These are phyloP conservation scores for Drosophila ezoana DNA, from an alignment of 2,888 invertebrate species.

Conservation along the genomic window DNA sequence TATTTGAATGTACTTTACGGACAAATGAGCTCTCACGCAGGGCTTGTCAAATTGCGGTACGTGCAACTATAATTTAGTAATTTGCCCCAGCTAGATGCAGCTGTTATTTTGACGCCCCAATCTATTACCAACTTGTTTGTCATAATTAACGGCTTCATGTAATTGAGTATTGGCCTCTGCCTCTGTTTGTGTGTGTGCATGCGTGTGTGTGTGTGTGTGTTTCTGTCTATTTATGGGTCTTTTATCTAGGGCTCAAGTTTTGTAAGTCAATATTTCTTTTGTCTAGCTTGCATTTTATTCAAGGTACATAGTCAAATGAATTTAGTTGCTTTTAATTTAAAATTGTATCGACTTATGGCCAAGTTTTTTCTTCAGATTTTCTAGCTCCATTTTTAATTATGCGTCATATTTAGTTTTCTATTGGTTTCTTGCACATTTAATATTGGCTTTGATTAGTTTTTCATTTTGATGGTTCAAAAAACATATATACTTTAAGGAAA, in stretches of 20 bases:
- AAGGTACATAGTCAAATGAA: not conserved
- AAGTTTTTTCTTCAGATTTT: too few species aligned
- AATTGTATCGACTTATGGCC: too few species aligned
- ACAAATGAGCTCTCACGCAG: conserved; percentile 56
- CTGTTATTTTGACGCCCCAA: conserved; percentile 41
- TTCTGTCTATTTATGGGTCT: not conserved
- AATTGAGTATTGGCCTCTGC: conserved; percentile 29
- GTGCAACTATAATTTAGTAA: conserved; percentile 51
- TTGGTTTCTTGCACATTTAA: too few species aligned
- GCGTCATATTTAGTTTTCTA: too few species aligned
- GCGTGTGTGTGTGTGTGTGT: not conserved
- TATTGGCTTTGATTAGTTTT: too few species aligned
- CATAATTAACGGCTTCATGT: conserved; percentile 63
- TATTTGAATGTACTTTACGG: conserved; percentile 37
- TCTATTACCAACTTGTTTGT: conserved; percentile 41
- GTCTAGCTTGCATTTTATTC: not conserved
- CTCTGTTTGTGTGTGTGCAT: not conserved
- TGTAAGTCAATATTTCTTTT: conserved; percentile 7
- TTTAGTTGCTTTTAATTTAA: too few species aligned
- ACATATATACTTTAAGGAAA: too few species aligned
- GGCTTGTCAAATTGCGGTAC: conserved; percentile 46
- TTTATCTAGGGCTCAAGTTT: conserved; percentile 1
- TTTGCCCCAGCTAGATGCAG: conserved; percentile 31
- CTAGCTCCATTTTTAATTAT: too few species aligned
- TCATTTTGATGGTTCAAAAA: too few species aligned